A percentile compares a stretch with the other conserved stretches of the same genome.
Evolutionary conservation across 2,113 vertebrate species (phyloP).

Genomic region (Macroglossus sobrinus): DNA sequence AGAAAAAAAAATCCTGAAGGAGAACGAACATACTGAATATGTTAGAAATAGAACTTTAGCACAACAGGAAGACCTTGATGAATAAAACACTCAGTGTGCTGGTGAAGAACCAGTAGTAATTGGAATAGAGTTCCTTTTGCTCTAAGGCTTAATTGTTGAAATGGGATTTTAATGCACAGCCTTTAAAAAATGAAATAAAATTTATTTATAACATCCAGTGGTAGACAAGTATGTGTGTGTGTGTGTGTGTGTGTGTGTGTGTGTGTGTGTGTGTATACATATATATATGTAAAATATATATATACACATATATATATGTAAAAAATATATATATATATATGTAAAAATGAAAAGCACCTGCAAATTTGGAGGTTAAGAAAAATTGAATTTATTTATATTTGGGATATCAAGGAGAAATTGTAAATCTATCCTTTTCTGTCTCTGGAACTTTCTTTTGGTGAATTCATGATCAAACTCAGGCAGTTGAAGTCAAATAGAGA

Average conservation of each 20-base stretch:
- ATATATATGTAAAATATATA: too few species aligned
- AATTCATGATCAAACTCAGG: background rate
- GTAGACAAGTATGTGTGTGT: background rate
- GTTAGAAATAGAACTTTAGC: background rate
- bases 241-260: too few species aligned
- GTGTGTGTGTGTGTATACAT: too few species aligned
- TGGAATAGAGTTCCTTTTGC: background rate
- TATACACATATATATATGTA: constrained; percentile 1
- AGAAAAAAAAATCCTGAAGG: constrained; percentile 9
- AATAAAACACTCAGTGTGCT: background rate
- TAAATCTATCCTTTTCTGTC: constrained; percentile 33
- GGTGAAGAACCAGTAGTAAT: background rate
- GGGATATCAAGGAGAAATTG: constrained; percentile 1
- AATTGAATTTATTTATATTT: constrained; percentile 40
- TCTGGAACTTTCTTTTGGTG: constrained; percentile 28
- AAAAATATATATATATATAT: constrained; percentile 41
- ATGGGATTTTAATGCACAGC: background rate
- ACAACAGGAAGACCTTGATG: background rate
- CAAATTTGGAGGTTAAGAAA: background rate
- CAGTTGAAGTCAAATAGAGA: background rate
- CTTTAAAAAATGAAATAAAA: constrained; percentile 26
- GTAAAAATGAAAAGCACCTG: constrained; percentile 54
- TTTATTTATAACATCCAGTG: constrained; percentile 20
- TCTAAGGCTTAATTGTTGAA: background rate
- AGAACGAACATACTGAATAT: background rate